Evolutionary conservation across 2,113 vertebrate species (phyloP).

Genomic region (Microtus ochrogaster): DNA sequence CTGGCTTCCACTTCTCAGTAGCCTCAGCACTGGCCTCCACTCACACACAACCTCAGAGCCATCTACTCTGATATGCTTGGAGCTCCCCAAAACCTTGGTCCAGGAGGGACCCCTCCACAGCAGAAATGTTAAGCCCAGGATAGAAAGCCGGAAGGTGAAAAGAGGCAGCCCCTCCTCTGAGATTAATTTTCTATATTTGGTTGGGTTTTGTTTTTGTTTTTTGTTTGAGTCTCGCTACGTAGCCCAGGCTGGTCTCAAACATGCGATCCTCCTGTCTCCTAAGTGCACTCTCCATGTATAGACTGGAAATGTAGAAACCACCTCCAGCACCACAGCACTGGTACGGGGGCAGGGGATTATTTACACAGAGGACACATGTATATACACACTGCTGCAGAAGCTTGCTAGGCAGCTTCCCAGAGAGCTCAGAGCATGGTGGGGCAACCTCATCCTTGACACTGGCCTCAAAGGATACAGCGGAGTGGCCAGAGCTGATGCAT

Average conservation of each 20-base stretch:
- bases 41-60: neutral
- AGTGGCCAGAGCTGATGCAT: neutral
- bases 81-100: rapidly evolving
- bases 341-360: too few species aligned
- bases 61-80: neutral
- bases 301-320: neutral
- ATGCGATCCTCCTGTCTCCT: neutral
- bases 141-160: rapidly evolving
- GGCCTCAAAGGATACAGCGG: neutral
- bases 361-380: neutral
- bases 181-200: neutral
- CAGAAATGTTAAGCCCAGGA: too few species aligned
- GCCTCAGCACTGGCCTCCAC: neutral
- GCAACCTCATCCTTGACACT: neutral
- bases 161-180: too few species aligned
- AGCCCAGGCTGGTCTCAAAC: neutral
- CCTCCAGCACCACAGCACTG: neutral
- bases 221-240: neutral
- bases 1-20: neutral
- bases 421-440: neutral
- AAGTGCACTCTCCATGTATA: neutral
- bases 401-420: neutral
- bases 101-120: neutral
- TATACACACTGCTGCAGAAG: rapidly evolving
- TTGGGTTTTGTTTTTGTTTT: neutral